Evolutionary conservation across 2,888 invertebrate species (phyloP), one percentile per base, ranked within the genome.

Genomic region (Tenthredo livida): DNA sequence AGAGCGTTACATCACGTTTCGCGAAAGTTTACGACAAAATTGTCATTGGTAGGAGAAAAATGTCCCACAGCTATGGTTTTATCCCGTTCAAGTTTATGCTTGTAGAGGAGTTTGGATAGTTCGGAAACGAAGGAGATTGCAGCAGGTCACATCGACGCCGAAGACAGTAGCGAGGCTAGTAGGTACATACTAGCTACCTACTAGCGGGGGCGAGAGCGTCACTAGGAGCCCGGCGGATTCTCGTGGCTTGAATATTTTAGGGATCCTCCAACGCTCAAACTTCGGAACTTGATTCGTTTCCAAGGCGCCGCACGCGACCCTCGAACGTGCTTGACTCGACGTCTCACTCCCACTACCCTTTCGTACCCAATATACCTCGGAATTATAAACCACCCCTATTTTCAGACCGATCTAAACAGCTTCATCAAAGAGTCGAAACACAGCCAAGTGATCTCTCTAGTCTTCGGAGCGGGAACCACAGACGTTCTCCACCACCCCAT

Each of bases 241-340:
- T 67, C 67, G 43, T 83, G 67, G 70, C 50, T 70, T 83, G 83
- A 65, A 70, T 70, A 83, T 70, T 83, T 40, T 43, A 47, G 47
- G 70, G 67, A 67, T 67, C 67, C 47, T 70, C 67, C 29, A 21
- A n/a, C 83, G 67, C 70, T 43, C 29, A 90, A 90, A 91, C 90
- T 91, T 91, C 87, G 85, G 88, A 91, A 91, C 90, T 91, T 90
- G 90, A 91, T 91, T 91, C 90, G 91, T 91, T 92, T 91, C 90
- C 89, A 88, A 90, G 89, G 90, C 90, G 88, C 86, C 88, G 90
- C 91, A 90, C 91, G 91, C 90, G 88, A 90, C 86, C 88, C 87
- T 85, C 72, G 89, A 89, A 90, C 91, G 90, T 90, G 91, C 90
- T 65, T 33, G 40, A 33, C 40, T 58, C 58, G 80, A 77, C 80